Evolutionary conservation across 2,888 invertebrate species (phyloP), one percentile per base, ranked within the genome.

Genomic region (Geophilus truncorum): DNA sequence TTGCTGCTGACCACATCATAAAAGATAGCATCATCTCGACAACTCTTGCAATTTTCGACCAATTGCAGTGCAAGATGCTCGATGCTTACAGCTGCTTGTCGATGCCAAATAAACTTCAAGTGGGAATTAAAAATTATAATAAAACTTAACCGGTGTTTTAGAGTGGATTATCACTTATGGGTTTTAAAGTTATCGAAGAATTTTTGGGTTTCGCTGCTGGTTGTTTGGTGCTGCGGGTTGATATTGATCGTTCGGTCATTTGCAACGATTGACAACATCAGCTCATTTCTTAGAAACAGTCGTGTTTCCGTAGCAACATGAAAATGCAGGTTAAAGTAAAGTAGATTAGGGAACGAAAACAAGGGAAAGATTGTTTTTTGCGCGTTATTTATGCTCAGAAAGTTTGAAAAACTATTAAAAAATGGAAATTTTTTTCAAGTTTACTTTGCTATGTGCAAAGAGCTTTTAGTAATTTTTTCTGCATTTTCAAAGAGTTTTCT

Each of bases 261-360:
- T 62, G 57, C 57, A 62, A 62, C 57, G 57, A 62, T 62, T 62
- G 57, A 62, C 57, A 62, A 23, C 57, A 62, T 62, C 57, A 62
- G 57, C 57, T 62, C 10, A 62, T 62, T 62, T 62, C 57, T 62
- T 62, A 62, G 57, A 62, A 62, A 10, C 23, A 62, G 23, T 23
- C 21, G 10, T 10, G 57, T 62, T 62, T 4, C 57, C 57, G 5
- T 62, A 62, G 57, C 57, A 62, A 62, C 57, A 18, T 10, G 57
- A 62, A 23, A 62, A 62, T 62, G 57, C 57, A 62, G 57, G 57
- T 62, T 62, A 62, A 62, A 62, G 57, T 62, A 21, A n/a, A n/a
- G n/a, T n/a, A n/a, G 57, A 62, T 62, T 62, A 62, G 21, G 57
- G 21, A 40, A 62, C n/a, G n/a, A n/a, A n/a, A 62, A 62, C 57